Conservation (phyloP, 2,888 invertebrate genomes). For the Zaprionus lineosus region DNA sequence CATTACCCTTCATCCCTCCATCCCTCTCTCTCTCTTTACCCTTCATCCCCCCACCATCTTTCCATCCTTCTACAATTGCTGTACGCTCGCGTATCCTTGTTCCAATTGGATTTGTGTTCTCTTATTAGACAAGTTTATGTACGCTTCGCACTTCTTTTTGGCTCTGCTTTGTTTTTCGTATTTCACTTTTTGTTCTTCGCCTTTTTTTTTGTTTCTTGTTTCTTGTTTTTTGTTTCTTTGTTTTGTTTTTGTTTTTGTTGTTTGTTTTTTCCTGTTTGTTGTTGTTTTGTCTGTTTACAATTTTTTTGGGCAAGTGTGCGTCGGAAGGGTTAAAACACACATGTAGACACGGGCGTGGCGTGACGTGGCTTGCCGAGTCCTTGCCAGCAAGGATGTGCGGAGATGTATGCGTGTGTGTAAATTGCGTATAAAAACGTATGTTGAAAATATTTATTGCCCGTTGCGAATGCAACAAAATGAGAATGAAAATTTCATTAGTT, state of each 20-base stretch:
- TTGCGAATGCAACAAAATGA: slow-evolving; percentile 81
- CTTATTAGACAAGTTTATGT: slow-evolving; percentile 75
- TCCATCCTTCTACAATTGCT: background rate
- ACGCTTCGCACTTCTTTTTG: slow-evolving; percentile 53
- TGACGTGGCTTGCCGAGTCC: slow-evolving; percentile 42
- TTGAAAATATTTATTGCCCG: slow-evolving; percentile 81
- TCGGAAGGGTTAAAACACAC: slow-evolving; percentile 52
- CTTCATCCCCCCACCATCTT: background rate
- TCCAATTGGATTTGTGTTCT: slow-evolving; percentile 51
- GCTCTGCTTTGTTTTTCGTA: slow-evolving; percentile 31
- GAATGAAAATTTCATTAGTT: slow-evolving; percentile 79
- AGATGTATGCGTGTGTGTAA: slow-evolving; percentile 77
- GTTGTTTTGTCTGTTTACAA: too few relatives aligned
- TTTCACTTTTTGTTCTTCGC: slow-evolving; percentile 32
- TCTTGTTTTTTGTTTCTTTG: too few relatives aligned
- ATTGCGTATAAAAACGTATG: slow-evolving; percentile 79
- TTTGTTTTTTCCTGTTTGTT: slow-evolving; percentile 23
- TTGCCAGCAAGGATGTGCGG: slow-evolving; percentile 37
- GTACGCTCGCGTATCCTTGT: background rate
- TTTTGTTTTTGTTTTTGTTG: slow-evolving; percentile 44
- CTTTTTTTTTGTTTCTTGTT: too few relatives aligned
- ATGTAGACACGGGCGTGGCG: slow-evolving; percentile 6
- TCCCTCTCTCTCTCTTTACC: background rate
- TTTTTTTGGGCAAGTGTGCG: slow-evolving; percentile 34
- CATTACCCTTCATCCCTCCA: slow-evolving; percentile 1